phyloP scores from a whole-genome alignment of 2,888 invertebrate genomes.

The Arge pagana region DNA sequence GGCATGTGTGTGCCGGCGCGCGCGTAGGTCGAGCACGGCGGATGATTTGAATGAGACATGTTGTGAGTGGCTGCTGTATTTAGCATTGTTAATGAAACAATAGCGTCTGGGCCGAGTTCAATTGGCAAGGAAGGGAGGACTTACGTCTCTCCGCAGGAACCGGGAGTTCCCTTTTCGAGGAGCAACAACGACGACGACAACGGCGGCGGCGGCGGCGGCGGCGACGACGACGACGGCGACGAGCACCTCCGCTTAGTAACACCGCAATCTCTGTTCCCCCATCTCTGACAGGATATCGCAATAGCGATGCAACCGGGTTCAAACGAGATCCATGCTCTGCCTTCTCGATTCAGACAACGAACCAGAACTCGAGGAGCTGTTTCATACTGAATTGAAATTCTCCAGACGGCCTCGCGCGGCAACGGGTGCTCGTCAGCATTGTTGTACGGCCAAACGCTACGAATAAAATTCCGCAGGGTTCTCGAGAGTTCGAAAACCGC shows the following conservation, averaged over 20 bases:
- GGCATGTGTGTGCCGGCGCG: too few species aligned
- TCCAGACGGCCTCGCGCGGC: slow-evolving; percentile 7
- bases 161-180: slow-evolving; percentile 12
- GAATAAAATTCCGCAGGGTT: not conserved
- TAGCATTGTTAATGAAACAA: slow-evolving; percentile 54
- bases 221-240: not conserved
- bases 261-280: slow-evolving; percentile 18
- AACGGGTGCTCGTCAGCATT: not conserved
- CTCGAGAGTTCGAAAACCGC: too few species aligned
- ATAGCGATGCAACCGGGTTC: slow-evolving; percentile 14
- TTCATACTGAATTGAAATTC: slow-evolving; percentile 14
- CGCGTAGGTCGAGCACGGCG: too few species aligned
- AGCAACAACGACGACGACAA: slow-evolving; percentile 1
- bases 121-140: slow-evolving; percentile 10
- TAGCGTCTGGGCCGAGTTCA: slow-evolving; percentile 45
- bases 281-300: slow-evolving; percentile 22
- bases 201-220: not conserved
- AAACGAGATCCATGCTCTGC: slow-evolving; percentile 7
- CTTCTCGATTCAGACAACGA: slow-evolving; percentile 6
- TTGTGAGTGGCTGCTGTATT: slow-evolving; percentile 49
- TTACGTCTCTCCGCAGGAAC: not conserved
- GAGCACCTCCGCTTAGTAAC: slow-evolving; percentile 20
- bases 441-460: not conserved
- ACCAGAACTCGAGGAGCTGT: not conserved
- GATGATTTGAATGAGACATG: slow-evolving; percentile 51